phyloP scores from a whole-genome alignment of 92 coral and sea anemone species.

The Metridium senile region DNA sequence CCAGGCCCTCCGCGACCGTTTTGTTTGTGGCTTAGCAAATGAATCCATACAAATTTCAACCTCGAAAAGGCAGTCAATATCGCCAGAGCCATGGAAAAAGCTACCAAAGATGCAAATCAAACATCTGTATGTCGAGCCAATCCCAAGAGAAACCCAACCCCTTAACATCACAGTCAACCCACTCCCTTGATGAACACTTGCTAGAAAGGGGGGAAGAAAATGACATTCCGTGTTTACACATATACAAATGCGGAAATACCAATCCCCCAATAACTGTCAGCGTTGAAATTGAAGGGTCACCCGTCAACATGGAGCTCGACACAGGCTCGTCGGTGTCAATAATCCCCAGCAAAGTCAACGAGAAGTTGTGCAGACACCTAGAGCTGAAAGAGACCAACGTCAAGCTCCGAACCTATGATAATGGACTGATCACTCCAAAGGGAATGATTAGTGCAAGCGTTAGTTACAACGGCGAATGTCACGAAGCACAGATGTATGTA shows the following conservation, averaged over 20 bases:
- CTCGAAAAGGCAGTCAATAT: constrained; percentile 47
- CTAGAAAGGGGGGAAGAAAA: background rate
- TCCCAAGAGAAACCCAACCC: background rate
- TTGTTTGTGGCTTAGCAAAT: constrained; percentile 58
- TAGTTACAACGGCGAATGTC: background rate
- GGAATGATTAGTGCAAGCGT: background rate
- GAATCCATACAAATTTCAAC: constrained; percentile 48
- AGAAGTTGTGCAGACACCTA: background rate
- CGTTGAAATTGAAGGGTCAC: background rate
- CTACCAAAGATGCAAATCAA: constrained; percentile 58
- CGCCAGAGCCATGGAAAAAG: constrained; percentile 64
- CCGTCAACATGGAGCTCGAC: background rate
- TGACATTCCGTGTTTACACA: background rate
- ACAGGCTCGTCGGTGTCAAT: background rate
- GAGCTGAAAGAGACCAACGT: background rate
- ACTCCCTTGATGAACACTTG: background rate
- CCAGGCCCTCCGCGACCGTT: constrained; percentile 51
- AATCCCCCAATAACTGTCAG: background rate
- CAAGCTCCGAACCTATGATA: background rate
- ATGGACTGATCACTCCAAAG: background rate
- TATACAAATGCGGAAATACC: background rate
- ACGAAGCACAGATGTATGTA: background rate
- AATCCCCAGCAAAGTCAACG: background rate
- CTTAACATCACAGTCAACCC: background rate
- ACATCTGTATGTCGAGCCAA: no score